Evolutionary conservation across 2,888 invertebrate species (phyloP), one percentile per base, ranked within the genome.

Genomic region (Belgica antarctica): DNA sequence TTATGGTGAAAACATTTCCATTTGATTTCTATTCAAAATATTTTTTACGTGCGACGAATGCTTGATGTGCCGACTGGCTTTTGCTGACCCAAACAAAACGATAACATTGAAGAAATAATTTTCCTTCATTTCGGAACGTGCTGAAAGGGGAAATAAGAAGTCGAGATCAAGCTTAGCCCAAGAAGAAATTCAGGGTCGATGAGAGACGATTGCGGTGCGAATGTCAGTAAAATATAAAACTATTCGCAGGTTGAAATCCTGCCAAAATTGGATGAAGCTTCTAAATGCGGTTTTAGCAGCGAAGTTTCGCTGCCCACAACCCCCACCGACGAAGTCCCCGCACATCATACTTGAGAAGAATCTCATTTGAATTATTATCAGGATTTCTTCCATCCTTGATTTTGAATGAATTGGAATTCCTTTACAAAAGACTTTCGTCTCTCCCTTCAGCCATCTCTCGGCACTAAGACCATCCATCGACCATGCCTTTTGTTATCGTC

Each of bases 321-420:
- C 27, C 25, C 25, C 25, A 22, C 12, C 19, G n/a, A n/a, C n/a
- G n/a, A n/a, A n/a, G n/a, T n/a, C n/a, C n/a, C n/a, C n/a, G n/a
- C n/a, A n/a, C n/a, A n/a, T n/a, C n/a, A n/a, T n/a, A n/a, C n/a
- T n/a, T n/a, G n/a, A n/a, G 17, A 15, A 46, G 24, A 59, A 59
- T 59, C 59, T 59, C 59, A 59, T 59, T 59, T 59, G 59, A 59
- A 59, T 59, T 59, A 59, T 59, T 59, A 59, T 59, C 25, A 59
- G 27, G 22, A 59, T 59, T 27, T 59, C n/a, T 59, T 25, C 27
- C 59, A 52, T 52, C 52, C 52, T 19, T 52, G 52, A 52, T 52
- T 52, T 59, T 27, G 59, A 27, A 59, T 59, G 59, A 59, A 59
- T 59, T 59, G 59, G 59, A 59, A 59, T 59, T n/a, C 27, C n/a